A percentile compares a stretch with the other conserved stretches of the same genome.
phyloP scores from a whole-genome alignment of 2,888 invertebrate species.

The Hesperia comma region DNA sequence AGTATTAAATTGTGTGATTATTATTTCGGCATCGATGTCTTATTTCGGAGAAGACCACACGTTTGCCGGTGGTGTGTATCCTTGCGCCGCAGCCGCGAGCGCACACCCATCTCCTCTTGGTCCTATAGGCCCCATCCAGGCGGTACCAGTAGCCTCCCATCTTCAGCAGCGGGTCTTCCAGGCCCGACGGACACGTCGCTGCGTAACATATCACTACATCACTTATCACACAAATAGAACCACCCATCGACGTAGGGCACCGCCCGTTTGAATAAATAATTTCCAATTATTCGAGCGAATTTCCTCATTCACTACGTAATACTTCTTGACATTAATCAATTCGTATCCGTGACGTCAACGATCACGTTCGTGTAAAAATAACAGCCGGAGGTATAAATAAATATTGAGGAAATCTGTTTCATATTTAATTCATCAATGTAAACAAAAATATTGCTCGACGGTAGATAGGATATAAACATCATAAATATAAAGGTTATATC shows the following conservation, averaged over 20 bases:
- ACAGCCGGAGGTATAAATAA: constrained; percentile 9
- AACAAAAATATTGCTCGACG: constrained; percentile 41
- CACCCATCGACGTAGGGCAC: neutral
- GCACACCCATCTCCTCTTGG: constrained; percentile 74
- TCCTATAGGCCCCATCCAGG: constrained; percentile 64
- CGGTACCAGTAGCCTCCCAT: constrained; percentile 72
- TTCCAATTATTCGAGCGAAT: neutral
- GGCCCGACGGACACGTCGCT: constrained; percentile 6
- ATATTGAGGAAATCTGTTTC: constrained; percentile 30
- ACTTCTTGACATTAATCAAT: neutral
- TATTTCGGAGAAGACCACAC: constrained; percentile 68
- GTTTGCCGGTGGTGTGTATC: constrained; percentile 71
- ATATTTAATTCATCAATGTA: constrained; percentile 42
- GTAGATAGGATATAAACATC: constrained; percentile 27
- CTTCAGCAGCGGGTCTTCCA: constrained; percentile 55
- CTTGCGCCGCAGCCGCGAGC: constrained; percentile 74
- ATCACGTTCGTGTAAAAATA: neutral
- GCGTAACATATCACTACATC: constrained; percentile 15
- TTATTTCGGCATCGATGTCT: constrained; percentile 62
- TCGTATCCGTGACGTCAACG: neutral
- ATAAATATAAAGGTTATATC: constrained; percentile 27
- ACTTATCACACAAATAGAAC: constrained; percentile 8
- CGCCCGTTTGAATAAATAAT: constrained; percentile 16
- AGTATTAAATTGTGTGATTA: constrained; percentile 58
- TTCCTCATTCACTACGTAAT: neutral